Base-by-base conservation (phyloP, 2,113 vertebrate species). In the Tonatia bakeri region DNA sequence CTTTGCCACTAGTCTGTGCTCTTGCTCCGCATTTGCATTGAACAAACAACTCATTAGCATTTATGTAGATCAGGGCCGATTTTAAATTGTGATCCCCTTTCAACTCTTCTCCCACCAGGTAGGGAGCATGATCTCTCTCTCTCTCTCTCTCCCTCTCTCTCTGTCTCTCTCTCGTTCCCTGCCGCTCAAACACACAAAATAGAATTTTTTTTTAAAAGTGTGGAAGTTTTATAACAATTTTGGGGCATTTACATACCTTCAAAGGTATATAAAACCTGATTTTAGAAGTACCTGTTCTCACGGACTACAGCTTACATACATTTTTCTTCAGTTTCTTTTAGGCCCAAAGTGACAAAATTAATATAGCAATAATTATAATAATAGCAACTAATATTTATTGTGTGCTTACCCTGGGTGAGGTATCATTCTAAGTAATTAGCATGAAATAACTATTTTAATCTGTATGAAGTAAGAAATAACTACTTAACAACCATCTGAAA, bases 51-150 rank as follows among this genome's bases (percentile, higher is more conserved):
- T 33, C n/a, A 54, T 14, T 47, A 26, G 70, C 13, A 38, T 64
- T 47, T 73, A 73, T 24, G 26, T 13, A 86, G 33, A n/a, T 45
- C 20, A 67, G 17, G 7, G 9, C 24, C 10, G n/a, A 31, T n/a
- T 85, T 85, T 47, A 54, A 50, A 56, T 8, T 14, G 19, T 36
- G 75, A 47, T 5, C 12, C 0, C 6, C 43, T 43, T 88, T 36
- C 87, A 14, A 15, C 8, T 52, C 11, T 73, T 19, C 31, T n/a
- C 9, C 28, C 16, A 43, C 1, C 0, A 4, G 13, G 3, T 14
- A 33, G 4, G 11, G 38, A 9, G 6, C 4, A 1, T n/a, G 64
- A 69, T 61, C 17, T 11, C 45, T 85, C 26, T 47, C 56, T 56
- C 7, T 19, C 47, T 67, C 5, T 28, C 14, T 86, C 38, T 79